Conservation (phyloP, 1,140 invertebrate species). For the Sminthurides bifidus region DNA sequence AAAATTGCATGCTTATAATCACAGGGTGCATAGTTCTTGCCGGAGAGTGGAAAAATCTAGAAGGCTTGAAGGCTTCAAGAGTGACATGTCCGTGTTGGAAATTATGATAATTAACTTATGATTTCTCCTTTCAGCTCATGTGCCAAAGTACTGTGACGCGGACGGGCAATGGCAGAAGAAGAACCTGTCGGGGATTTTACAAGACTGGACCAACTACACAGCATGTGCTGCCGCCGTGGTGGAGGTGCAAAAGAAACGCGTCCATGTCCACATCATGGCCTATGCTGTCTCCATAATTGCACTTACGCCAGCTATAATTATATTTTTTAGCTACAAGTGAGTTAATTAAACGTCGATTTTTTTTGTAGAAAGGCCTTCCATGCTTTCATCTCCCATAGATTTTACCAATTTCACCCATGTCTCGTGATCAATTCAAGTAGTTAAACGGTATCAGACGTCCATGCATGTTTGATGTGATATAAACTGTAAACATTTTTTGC, state of each 20-base stretch:
- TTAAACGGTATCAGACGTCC: too few relatives aligned
- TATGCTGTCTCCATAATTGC: constrained; percentile 37
- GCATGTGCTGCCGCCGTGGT: constrained; percentile 33
- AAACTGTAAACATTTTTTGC: too few relatives aligned
- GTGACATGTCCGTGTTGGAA: not conserved
- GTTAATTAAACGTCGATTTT: too few relatives aligned
- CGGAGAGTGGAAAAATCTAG: not conserved
- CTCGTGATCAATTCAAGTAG: too few relatives aligned
- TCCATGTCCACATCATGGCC: constrained; percentile 35
- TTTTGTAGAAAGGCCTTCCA: too few relatives aligned
- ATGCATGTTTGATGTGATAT: too few relatives aligned
- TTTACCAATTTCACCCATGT: too few relatives aligned
- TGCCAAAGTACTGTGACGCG: constrained; percentile 34
- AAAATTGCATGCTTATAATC: not conserved
- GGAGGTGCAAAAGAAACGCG: constrained; percentile 30
- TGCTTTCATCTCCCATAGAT: too few relatives aligned
- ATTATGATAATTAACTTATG: not conserved
- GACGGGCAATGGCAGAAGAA: constrained; percentile 35
- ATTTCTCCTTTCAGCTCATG: constrained; percentile 31
- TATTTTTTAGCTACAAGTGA: constrained; percentile 41
- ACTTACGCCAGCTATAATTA: constrained; percentile 39
- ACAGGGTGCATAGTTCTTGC: not conserved
- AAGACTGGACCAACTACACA: constrained; percentile 39
- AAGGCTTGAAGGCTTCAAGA: not conserved
- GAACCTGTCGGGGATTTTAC: not conserved